Conservation (phyloP, 2,113 vertebrate species). For the Cryptotis parvus region DNA sequence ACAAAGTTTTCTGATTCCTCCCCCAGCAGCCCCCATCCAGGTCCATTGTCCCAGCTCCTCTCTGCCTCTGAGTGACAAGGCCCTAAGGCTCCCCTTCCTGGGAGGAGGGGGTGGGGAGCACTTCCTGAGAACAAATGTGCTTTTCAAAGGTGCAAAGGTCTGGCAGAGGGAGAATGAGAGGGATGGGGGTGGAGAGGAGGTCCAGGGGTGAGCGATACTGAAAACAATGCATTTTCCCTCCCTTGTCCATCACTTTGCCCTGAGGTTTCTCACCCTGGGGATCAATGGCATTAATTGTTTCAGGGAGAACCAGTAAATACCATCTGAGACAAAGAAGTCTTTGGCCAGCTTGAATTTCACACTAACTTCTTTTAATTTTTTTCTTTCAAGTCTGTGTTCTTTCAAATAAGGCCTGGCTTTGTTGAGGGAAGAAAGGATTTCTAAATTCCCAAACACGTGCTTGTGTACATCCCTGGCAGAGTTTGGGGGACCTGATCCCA, state of each 20-base stretch:
- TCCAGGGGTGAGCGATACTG: neutral
- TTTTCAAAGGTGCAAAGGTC: slow-evolving; percentile 78
- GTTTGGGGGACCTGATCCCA: slow-evolving; percentile 27
- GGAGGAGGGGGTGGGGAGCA: slow-evolving; percentile 4
- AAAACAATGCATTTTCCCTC: slow-evolving; percentile 74
- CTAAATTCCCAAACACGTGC: slow-evolving; percentile 62
- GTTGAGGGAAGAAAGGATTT: slow-evolving; percentile 72
- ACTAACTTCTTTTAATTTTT: slow-evolving; percentile 22
- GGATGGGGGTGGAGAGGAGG: neutral
- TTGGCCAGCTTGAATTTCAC: slow-evolving; percentile 75
- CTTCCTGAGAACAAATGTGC: slow-evolving; percentile 61
- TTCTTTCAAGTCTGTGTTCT: slow-evolving; percentile 38
- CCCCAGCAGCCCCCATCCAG: no score
- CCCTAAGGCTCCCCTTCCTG: neutral
- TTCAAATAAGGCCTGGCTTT: slow-evolving; percentile 73
- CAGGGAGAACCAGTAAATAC: slow-evolving; percentile 43
- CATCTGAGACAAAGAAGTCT: slow-evolving; percentile 78
- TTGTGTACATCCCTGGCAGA: slow-evolving; percentile 16
- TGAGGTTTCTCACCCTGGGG: slow-evolving; percentile 69
- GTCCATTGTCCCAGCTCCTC: no score
- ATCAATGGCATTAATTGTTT: slow-evolving; percentile 78
- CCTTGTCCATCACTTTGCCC: slow-evolving; percentile 67
- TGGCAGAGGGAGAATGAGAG: neutral
- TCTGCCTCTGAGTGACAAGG: neutral
- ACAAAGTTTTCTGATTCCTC: no score